Conservation (phyloP, 2,113 vertebrate species). For the Elachura formosa region DNA sequence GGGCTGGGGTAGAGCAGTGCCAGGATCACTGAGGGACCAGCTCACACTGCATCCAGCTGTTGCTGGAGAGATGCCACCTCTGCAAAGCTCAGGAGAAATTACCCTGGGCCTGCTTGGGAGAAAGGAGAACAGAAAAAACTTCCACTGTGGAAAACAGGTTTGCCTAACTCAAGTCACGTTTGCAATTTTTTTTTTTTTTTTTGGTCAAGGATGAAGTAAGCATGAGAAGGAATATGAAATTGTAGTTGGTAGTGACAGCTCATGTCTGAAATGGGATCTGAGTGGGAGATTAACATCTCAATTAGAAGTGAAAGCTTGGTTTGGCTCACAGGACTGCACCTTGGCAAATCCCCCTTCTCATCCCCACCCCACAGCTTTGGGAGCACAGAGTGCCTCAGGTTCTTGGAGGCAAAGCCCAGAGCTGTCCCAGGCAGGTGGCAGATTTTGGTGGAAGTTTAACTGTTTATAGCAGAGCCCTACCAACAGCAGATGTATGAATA, state of each 20-base stretch:
- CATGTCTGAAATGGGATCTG: not conserved
- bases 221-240: not conserved
- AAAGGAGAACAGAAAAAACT: not conserved
- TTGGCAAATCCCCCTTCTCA: not conserved
- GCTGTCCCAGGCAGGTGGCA: accelerated
- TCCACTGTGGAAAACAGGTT: not conserved
- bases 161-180: not conserved
- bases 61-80: not conserved
- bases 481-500: accelerated
- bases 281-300: not conserved
- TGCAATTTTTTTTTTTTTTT: too few relatives aligned
- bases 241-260: not conserved
- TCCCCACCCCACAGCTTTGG: not conserved
- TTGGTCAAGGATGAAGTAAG: not conserved
- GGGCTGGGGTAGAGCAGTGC: not conserved
- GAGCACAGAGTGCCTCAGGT: not conserved
- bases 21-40: not conserved
- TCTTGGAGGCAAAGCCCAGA: not conserved
- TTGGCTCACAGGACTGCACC: not conserved
- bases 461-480: not conserved
- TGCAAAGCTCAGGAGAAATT: not conserved
- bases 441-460: not conserved
- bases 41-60: not conserved
- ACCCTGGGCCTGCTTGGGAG: not conserved
- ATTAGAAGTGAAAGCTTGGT: not conserved